phyloP scores from a whole-genome alignment of 1,140 invertebrate genomes.

The Brachionus asplanchnoidis region DNA sequence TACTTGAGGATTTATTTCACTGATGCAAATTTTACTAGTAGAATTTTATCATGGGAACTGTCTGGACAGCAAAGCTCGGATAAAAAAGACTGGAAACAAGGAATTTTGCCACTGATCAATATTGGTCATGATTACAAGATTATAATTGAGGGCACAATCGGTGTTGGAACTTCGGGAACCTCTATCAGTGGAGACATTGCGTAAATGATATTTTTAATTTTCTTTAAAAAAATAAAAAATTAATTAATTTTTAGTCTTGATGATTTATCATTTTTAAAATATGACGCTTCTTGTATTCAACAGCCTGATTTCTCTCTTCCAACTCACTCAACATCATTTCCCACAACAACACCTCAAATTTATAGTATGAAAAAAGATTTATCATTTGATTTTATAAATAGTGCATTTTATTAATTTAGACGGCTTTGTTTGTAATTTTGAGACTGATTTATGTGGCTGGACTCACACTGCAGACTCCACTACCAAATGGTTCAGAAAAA shows the following conservation, averaged over 20 bases:
- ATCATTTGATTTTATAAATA: not conserved
- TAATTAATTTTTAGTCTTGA: not conserved
- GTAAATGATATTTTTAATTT: not conserved
- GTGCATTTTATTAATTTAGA: not conserved
- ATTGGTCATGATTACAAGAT: constrained; percentile 1
- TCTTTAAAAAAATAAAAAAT: not conserved
- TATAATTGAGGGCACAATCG: not conserved
- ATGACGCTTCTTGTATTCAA: not conserved
- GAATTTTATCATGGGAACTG: constrained; percentile 41
- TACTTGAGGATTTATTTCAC: constrained; percentile 46
- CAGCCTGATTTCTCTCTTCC: not conserved
- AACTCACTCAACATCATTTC: not conserved
- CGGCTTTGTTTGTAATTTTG: constrained; percentile 48
- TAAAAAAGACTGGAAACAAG: constrained; percentile 18
- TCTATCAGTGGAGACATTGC: constrained; percentile 7
- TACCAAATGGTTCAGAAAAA: not conserved
- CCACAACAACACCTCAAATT: constrained; percentile 21
- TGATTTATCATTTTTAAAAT: not conserved
- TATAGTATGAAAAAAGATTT: not conserved
- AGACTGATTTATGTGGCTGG: constrained; percentile 50
- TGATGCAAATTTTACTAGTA: constrained; percentile 46
- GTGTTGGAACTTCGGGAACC: not conserved
- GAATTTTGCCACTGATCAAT: not conserved
- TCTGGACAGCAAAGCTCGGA: not conserved
- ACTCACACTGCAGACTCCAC: not conserved